These are phyloP conservation scores for Dilophus febrilis DNA, from an alignment of 2,888 invertebrate genomes.

Conservation along the genomic window DNA sequence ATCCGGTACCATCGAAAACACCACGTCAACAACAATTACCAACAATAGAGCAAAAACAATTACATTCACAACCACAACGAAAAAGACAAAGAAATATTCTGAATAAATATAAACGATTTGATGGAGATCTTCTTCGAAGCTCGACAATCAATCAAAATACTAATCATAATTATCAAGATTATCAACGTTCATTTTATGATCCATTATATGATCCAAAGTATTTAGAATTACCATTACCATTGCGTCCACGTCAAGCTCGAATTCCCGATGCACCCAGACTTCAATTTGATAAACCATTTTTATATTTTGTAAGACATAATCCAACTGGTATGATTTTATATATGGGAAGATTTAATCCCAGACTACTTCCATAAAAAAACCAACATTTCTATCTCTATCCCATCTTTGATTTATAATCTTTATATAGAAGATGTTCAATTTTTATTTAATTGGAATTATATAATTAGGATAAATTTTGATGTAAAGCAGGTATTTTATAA, in stretches of 20 bases:
- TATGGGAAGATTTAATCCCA: conserved; percentile 75
- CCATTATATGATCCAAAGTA: conserved; percentile 38
- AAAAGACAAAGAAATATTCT: too few relatives aligned
- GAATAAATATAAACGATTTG: conserved; percentile 1
- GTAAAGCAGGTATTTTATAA: too few relatives aligned
- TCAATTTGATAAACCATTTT: conserved; percentile 72
- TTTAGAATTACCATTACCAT: conserved; percentile 42
- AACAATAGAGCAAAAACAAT: conserved; percentile 23
- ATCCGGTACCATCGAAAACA: conserved; percentile 45
- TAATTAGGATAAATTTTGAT: too few relatives aligned
- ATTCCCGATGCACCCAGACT: conserved; percentile 55
- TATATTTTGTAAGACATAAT: conserved; percentile 78
- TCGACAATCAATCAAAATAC: conserved; percentile 2
- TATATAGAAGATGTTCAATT: too few relatives aligned
- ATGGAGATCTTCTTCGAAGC: too few relatives aligned
- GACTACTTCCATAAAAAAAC: conserved; percentile 61
- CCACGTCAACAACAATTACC: conserved; percentile 14
- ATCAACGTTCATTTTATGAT: conserved; percentile 51
- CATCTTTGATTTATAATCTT: too few relatives aligned
- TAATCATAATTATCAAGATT: conserved; percentile 30
- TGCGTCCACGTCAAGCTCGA: conserved; percentile 53
- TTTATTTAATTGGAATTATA: too few relatives aligned
- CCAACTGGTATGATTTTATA: conserved; percentile 80
- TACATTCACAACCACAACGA: conserved; percentile 12
- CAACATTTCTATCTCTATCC: too few relatives aligned